These are phyloP conservation scores for Myiozetetes cayanensis DNA, from an alignment of 2,113 vertebrate species.

Conservation along the genomic window DNA sequence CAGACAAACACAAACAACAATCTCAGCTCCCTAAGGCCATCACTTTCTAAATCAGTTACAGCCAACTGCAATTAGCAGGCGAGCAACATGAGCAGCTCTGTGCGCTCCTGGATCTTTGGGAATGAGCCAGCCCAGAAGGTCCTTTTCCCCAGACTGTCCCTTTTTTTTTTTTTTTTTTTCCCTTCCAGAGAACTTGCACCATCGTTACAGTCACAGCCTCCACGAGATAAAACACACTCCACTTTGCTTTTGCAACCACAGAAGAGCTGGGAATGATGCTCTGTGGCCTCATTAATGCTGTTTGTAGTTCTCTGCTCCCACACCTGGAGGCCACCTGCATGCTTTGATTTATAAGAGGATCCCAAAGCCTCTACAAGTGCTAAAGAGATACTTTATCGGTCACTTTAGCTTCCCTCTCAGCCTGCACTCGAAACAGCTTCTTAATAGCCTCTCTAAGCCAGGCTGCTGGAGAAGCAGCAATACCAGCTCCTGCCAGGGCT, in stretches of 20 bases:
- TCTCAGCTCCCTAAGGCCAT: conserved; percentile 44
- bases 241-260: not conserved
- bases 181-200: not conserved
- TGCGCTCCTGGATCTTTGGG: not conserved
- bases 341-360: not conserved
- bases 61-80: conserved; percentile 62
- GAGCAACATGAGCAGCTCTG: not conserved
- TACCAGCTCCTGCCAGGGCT: not conserved
- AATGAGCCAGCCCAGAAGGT: conserved; percentile 27
- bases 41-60: conserved; percentile 47
- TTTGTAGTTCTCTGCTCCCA: not conserved
- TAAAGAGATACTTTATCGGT: not conserved
- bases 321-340: not conserved
- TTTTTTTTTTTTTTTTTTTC: not conserved
- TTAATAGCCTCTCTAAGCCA: not conserved
- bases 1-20: conserved; percentile 61
- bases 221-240: not conserved
- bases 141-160: conserved; percentile 23
- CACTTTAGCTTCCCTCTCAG: not conserved
- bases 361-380: not conserved
- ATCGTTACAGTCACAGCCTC: not conserved
- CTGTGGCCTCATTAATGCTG: not conserved
- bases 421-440: not conserved
- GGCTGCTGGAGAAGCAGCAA: not conserved
- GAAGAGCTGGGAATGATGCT: not conserved